phyloP scores from a whole-genome alignment of 2,888 invertebrate species.

The Mythimna albipuncta region DNA sequence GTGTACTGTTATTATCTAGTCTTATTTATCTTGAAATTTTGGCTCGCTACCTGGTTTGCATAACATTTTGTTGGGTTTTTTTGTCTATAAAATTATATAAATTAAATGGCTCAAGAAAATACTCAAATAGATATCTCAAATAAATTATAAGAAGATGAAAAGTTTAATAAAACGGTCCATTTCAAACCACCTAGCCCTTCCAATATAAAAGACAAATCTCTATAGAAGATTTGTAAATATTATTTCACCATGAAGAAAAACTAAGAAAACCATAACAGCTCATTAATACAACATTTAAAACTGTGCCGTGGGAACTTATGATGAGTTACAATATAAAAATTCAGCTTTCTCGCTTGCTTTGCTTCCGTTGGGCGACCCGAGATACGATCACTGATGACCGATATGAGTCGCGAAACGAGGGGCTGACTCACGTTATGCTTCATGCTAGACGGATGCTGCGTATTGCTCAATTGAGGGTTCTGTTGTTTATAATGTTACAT shows the following conservation, averaged over 20 bases:
- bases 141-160: no score
- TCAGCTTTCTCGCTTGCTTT: constrained; percentile 82
- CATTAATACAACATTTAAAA: constrained; percentile 63
- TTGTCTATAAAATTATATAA: no score
- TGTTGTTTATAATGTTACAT: constrained; percentile 20
- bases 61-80: background rate
- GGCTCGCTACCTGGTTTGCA: background rate
- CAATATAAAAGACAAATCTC: background rate
- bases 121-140: no score
- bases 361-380: constrained; percentile 84
- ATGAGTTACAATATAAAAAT: constrained; percentile 84
- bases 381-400: constrained; percentile 85
- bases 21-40: background rate
- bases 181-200: background rate
- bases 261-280: constrained; percentile 7
- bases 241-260: constrained; percentile 11
- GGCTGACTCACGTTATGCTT: constrained; percentile 65
- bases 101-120: no score
- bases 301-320: constrained; percentile 82
- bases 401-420: constrained; percentile 80
- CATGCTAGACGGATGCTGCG: constrained; percentile 64
- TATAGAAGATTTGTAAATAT: background rate
- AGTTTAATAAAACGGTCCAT: no score
- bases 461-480: constrained; percentile 61
- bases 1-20: no score